Percentiles rank a stretch among this genome's conserved stretches.
Evolutionary conservation across 1,140 invertebrate genomes (phyloP).

Genomic region (Zaprionus lachaisei): DNA sequence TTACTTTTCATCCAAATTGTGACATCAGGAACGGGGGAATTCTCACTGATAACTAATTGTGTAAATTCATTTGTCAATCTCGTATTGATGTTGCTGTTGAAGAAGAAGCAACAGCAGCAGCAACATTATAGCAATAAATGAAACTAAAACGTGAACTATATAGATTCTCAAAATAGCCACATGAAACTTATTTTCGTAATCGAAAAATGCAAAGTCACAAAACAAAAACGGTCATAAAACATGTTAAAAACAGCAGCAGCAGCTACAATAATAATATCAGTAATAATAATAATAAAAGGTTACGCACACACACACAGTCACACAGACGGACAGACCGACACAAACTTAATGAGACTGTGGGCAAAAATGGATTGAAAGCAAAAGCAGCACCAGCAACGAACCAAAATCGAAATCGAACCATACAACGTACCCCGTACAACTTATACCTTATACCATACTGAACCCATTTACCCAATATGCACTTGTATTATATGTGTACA

Average conservation of each 20-base stretch:
- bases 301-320: conserved; percentile 18
- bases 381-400: conserved; percentile 13
- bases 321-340: conserved; percentile 22
- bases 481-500: background rate
- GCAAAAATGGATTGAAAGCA: conserved; percentile 8
- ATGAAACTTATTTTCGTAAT: conserved; percentile 40
- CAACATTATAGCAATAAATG: conserved; percentile 21
- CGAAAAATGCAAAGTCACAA: conserved; percentile 38
- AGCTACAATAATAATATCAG: conserved; percentile 20
- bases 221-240: conserved; percentile 34
- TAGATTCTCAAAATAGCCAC: conserved; percentile 47
- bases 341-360: conserved; percentile 40
- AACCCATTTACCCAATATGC: background rate
- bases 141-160: conserved; percentile 32
- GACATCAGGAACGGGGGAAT: conserved; percentile 16
- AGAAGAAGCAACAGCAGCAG: background rate
- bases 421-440: background rate
- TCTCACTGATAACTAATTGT: conserved; percentile 8
- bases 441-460: background rate
- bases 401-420: conserved; percentile 36
- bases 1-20: conserved; percentile 2
- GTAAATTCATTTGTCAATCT: conserved; percentile 23
- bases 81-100: conserved; percentile 5
- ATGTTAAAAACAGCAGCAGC: conserved; percentile 23
- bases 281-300: conserved; percentile 41